Evolutionary conservation across 2,113 vertebrate species (phyloP), one percentile per base, ranked within the genome.

Genomic region (Strix aluco): DNA sequence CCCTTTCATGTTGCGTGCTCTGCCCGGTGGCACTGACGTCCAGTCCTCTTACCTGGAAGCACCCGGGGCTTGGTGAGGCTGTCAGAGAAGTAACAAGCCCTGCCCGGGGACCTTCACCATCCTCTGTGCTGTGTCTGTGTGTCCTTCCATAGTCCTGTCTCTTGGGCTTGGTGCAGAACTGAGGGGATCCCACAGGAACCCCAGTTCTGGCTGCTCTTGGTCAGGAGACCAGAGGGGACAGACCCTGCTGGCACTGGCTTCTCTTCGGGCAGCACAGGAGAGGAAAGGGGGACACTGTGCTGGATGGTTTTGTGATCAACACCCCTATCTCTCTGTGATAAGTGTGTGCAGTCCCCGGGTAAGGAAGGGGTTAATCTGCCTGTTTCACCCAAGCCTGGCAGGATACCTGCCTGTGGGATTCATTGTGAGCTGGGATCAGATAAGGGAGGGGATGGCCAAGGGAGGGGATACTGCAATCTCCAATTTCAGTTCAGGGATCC

Each of bases 11-110:
- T 78, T 83, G 58, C 0, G 0, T 52, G 25, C 29, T 80, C 63
- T 88, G 34, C 63, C 23, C 63, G 0, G 0, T 3, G 4, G 34
- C 5, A 0, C 5, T 77, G 59, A 10, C 3, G 2, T 59, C 70
- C 78, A 46, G 15, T 65, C 17, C 46, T 69, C 17, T 54, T 26
- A 63, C 65, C 19, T 11, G 22, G 52, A 51, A 90, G 36, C 32
- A 34, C 15, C 15, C 0, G 1, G 40, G 38, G 15, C 26, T 90
- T 52, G 51, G 18, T 70, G 77, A 29, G 21, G 51, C 77, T 81
- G 10, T 42, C 6, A 29, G 36, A 75, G 69, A 69, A 70, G n/a
- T 54, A 79, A 66, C 15, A 38, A 1, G 1, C n/a, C 27, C 75
- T 59, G 69, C 26, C 27, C 58, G 2, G 3, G 38, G 38, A 54